Evolutionary conservation across 2,888 invertebrate species (phyloP).

Genomic region (Nomada goodeniana): DNA sequence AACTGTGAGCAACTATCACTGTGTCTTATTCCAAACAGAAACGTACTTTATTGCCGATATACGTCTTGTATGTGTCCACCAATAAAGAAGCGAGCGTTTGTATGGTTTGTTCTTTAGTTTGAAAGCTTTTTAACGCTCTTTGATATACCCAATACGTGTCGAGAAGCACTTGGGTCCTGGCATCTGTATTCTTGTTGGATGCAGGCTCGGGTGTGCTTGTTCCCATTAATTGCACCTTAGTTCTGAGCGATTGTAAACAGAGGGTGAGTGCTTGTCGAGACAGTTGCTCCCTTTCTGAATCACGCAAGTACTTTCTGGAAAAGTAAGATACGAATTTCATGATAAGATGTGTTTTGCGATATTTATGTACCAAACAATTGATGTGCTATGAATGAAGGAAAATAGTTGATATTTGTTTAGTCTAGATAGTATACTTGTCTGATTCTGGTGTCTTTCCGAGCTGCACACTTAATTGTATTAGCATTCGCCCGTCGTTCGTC

Average conservation of each 20-base stretch:
- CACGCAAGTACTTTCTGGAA: slow-evolving; percentile 91
- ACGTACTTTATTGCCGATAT: slow-evolving; percentile 86
- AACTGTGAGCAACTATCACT: not conserved
- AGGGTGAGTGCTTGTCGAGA: slow-evolving; percentile 92
- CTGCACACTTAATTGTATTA: slow-evolving; percentile 92
- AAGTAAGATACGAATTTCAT: not conserved
- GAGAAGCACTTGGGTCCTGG: slow-evolving; percentile 85
- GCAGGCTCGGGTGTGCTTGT: slow-evolving; percentile 75
- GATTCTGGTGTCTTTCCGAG: slow-evolving; percentile 92
- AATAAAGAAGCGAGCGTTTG: slow-evolving; percentile 87
- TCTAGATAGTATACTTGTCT: slow-evolving; percentile 88
- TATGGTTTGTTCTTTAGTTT: slow-evolving; percentile 86
- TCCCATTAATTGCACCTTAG: slow-evolving; percentile 86
- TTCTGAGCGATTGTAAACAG: slow-evolving; percentile 89
- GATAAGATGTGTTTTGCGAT: not conserved
- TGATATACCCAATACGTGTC: slow-evolving; percentile 89
- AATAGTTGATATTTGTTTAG: not conserved
- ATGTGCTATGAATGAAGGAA: no score
- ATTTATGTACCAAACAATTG: not conserved
- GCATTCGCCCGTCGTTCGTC: slow-evolving; percentile 91
- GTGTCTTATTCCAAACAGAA: not conserved
- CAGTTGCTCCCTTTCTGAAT: slow-evolving; percentile 92
- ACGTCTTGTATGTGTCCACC: slow-evolving; percentile 89
- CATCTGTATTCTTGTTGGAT: slow-evolving; percentile 75
- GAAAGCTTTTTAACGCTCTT: slow-evolving; percentile 88